A percentile compares a stretch with the other conserved stretches of the same genome.
Evolutionary conservation across 2,797 vertebrate species (phyloP).

Genomic region (Tenualosa thibaudeaui): DNA sequence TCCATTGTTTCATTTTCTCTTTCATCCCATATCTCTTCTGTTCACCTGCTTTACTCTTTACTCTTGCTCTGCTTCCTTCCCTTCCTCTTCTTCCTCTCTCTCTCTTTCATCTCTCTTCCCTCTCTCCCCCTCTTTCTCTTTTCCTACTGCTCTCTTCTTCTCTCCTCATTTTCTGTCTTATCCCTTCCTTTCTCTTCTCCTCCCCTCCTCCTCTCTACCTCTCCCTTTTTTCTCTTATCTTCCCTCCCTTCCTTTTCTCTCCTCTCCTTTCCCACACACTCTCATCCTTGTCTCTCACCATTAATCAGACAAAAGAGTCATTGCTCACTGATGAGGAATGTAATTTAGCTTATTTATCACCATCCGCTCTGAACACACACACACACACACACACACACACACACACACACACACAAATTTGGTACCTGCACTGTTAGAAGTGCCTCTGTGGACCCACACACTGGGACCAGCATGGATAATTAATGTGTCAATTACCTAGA

Average conservation of each 20-base stretch:
- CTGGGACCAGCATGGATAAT: background rate
- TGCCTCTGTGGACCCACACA: background rate
- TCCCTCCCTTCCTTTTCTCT: background rate
- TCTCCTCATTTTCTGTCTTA: background rate
- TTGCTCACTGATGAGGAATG: conserved; percentile 6
- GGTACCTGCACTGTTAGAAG: background rate
- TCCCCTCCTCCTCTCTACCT: background rate
- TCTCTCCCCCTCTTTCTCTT: background rate
- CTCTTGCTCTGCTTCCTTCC: no score
- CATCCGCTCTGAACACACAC: background rate
- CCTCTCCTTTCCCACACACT: background rate
- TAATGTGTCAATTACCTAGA: background rate
- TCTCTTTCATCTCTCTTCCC: background rate
- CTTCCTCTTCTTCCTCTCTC: background rate
- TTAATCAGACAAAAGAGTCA: conserved; percentile 12
- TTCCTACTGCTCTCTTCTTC: background rate
- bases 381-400: background rate
- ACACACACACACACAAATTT: background rate
- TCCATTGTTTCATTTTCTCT: background rate
- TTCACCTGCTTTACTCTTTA: background rate
- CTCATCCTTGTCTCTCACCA: background rate
- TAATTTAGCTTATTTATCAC: conserved; percentile 4
- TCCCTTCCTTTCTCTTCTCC: background rate
- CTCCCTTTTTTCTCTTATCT: background rate
- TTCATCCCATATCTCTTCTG: background rate